phyloP scores from a whole-genome alignment of 1,140 invertebrate species.

The Aleiodes sp. region DNA sequence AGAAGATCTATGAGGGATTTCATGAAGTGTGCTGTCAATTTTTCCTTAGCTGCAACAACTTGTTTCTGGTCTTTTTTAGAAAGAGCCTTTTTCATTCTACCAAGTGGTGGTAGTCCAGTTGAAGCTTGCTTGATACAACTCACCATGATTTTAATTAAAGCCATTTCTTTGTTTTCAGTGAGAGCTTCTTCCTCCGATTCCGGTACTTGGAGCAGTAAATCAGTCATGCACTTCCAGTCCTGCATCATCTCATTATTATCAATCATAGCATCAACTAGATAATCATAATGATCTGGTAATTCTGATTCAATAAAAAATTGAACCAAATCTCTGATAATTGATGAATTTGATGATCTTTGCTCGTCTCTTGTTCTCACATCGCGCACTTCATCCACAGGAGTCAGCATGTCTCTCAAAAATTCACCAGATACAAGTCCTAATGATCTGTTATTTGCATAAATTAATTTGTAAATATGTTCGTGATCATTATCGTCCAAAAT shows the following conservation, averaged over 20 bases:
- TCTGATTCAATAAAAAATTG: constrained; percentile 99
- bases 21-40: constrained; percentile 96
- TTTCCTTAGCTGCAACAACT: constrained; percentile 90
- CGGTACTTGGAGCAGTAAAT: constrained; percentile 92
- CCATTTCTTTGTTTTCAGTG: constrained; percentile 91
- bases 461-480: constrained; percentile 98
- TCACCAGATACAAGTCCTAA: constrained; percentile 96
- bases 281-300: constrained; percentile 93
- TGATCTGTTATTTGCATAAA: constrained; percentile 94
- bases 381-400: constrained; percentile 78
- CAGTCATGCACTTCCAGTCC: constrained; percentile 99
- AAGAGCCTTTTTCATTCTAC: constrained; percentile 83
- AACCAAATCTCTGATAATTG: constrained; percentile 94
- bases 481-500: constrained; percentile 97
- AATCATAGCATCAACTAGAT: constrained; percentile 97
- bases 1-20: constrained; percentile 86
- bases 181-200: constrained; percentile 89
- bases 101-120: constrained; percentile 95
- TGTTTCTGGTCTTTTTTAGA: constrained; percentile 81
- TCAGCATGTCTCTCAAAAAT: constrained; percentile 96
- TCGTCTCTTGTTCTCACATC: constrained; percentile 84
- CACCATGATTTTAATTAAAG: constrained; percentile 97
- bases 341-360: constrained; percentile 92
- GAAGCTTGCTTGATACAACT: constrained; percentile 96
- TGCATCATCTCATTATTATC: constrained; percentile 99